Base-by-base conservation (phyloP, 1,140 invertebrate genomes). In the Artemia franciscana region DNA sequence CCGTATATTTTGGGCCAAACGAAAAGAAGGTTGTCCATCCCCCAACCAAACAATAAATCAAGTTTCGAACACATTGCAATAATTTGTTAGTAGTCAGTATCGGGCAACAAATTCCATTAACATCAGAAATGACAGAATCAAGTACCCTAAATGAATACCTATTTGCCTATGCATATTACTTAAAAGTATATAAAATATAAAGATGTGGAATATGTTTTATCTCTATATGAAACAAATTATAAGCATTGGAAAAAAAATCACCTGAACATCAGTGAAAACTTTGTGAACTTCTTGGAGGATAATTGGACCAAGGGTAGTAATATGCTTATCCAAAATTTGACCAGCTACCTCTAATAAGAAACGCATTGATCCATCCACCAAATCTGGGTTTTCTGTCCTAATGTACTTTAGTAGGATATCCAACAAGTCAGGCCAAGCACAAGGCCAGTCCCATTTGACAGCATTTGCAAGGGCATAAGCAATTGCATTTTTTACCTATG, bases 381-480 rank as follows among this genome's bases (percentile, higher is more conserved):
- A 26, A 26, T 56, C 72, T 63, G 79, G 75, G 64, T 75, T 77
- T 61, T 73, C 71, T 2, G 75, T 75, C 5, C 75, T 76, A 26
- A 80, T 71, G 67, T 77, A 82, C 60, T 76, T 77, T 60, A 86
- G 79, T 26, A 88, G 75, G 59, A 84, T 79, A 63, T 83, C 78
- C 67, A 86, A 86, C 4, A 87, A 71, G 30, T 82, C 78, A 5
- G 83, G 79, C 85, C 85, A 88, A 61, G 79, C 73, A 65, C 84
- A 82, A 0, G 85, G 85, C 82, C 85, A 87, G 72, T 88, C 85
- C 75, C 82, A 84, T 65, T 81, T 78, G 0, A 84, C 85, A 65
- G 87, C 85, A 4, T 80, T 79, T 3, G 84, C 83, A 61, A 87
- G 81, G 3, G 82, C 82, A 73, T 84, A 83, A 0, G 85, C 85